Evolutionary conservation across 2,113 vertebrate species (phyloP), one percentile per base, ranked within the genome.

Genomic region (Myrmecophaga tridactyla): DNA sequence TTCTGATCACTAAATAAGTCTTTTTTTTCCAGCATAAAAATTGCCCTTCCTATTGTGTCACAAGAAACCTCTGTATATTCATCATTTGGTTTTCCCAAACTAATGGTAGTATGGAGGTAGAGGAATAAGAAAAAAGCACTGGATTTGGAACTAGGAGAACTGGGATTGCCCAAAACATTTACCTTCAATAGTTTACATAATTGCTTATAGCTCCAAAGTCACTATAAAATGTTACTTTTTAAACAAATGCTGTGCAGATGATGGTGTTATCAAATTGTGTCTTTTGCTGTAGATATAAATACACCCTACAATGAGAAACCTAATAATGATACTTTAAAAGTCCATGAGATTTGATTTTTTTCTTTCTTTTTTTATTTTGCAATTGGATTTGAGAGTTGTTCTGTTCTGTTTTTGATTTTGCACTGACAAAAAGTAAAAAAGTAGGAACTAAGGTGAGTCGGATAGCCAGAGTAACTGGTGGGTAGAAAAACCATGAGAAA

Each of bases 251-350:
- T 70, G 1, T 46, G 56, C n/a, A 77, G 80, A 34, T n/a, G 25
- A 65, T 13, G 25, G 7, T 6, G 34, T 81, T 90, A 65, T 34
- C 4, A 27, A 56, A 56, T 7, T 51, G 69, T 15, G 51, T 81
- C 23, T 75, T 39, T 94, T 21, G 25, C 43, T 80, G 4, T 27
- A 70, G 51, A 41, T 93, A 70, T 72, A 60, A 83, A 89, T 53
- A 93, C 94, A 36, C 31, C 17, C 36, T 75, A 48, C 90, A 95
- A 53, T 21, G 88, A 85, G 67, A 15, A 88, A 83, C 77, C 80
- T 13, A 89, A 34, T 48, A 83, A 56, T n/a, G 25, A n/a, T 65
- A 34, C 10, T 67, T 3, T 36, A 60, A 90, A 48, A 1, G 12
- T 51, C 43, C 15, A 7, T 60, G n/a, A 89, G 25, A 53, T 82